Conservation (phyloP, 2,888 invertebrate species). For the Drosophila testacea region DNA sequence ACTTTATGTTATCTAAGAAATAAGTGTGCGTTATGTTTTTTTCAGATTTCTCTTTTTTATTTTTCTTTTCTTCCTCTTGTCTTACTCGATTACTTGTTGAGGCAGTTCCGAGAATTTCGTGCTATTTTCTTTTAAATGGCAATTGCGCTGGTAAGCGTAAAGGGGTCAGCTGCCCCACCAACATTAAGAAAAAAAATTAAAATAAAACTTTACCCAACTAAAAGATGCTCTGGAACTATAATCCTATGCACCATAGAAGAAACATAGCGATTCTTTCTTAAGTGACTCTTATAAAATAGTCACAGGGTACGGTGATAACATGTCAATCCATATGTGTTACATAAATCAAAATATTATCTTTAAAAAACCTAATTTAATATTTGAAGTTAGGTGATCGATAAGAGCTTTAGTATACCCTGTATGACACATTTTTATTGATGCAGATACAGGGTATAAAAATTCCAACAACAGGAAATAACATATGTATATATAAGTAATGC, state of each 20-base stretch:
- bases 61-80: background rate
- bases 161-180: constrained; percentile 24
- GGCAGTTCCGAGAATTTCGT: constrained; percentile 37
- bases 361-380: no score
- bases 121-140: background rate
- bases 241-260: background rate
- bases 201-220: background rate
- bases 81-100: constrained; percentile 22
- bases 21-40: background rate
- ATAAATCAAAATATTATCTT: background rate
- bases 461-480: constrained; percentile 59
- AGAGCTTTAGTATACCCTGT: background rate
- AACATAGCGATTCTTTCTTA: background rate
- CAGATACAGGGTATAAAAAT: constrained; percentile 7
- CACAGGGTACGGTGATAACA: background rate
- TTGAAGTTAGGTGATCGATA: background rate
- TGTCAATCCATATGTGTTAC: background rate
- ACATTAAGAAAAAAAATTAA: background rate
- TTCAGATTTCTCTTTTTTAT: background rate
- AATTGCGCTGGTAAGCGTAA: background rate
- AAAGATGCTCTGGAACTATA: background rate
- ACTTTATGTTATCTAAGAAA: constrained; percentile 20
- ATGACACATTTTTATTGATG: background rate
- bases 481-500: constrained; percentile 30
- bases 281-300: background rate